A percentile compares a stretch with the other conserved stretches of the same genome.
Evolutionary conservation across 1,140 invertebrate species (phyloP).

Genomic region (Drosophila simulans): DNA sequence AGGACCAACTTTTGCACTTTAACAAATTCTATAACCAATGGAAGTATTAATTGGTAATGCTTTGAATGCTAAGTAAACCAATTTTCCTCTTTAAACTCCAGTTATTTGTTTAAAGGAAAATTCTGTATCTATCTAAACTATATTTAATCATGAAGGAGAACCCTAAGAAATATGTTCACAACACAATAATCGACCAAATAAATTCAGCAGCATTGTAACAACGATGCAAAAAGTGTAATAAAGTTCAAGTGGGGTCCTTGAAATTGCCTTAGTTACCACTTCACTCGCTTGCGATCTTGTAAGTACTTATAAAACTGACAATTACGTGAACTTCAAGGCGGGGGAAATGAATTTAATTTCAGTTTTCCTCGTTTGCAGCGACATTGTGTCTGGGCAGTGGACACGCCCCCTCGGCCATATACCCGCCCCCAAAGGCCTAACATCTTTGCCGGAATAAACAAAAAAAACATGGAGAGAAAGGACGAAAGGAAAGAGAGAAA

Average conservation of each 20-base stretch:
- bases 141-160: no score
- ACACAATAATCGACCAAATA: no score
- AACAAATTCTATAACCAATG: neutral
- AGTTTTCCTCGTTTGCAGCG: constrained; percentile 55
- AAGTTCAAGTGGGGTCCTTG: neutral
- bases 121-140: neutral
- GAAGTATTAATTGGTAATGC: constrained; percentile 2
- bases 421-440: neutral
- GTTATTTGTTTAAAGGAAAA: no score
- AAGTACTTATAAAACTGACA: constrained; percentile 3
- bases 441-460: constrained; percentile 22
- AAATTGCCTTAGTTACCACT: neutral
- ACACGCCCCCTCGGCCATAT: constrained; percentile 35
- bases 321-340: constrained; percentile 20
- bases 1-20: neutral
- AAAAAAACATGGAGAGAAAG: neutral
- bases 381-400: constrained; percentile 57
- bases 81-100: no score
- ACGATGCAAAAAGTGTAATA: neutral
- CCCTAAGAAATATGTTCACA: no score
- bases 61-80: no score
- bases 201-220: neutral
- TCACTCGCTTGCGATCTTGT: constrained; percentile 2
- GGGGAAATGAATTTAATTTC: constrained; percentile 26
- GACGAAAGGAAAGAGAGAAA: constrained; percentile 8